phyloP scores from a whole-genome alignment of 2,797 vertebrate species.

The Danio tinwini region DNA sequence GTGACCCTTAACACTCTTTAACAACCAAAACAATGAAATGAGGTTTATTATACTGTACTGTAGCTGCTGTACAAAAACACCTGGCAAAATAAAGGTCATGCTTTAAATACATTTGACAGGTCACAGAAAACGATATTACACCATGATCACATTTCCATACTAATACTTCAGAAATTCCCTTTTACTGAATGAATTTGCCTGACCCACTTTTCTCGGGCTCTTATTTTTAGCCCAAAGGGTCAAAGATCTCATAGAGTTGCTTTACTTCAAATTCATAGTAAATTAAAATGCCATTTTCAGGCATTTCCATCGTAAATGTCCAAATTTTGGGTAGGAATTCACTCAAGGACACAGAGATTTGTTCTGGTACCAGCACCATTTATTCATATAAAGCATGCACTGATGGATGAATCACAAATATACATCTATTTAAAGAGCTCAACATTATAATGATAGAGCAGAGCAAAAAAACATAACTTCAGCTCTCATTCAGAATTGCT shows the following conservation, averaged over 20 bases:
- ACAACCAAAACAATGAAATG: conserved; percentile 24
- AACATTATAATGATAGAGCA: conserved; percentile 46
- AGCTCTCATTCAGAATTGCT: conserved; percentile 38
- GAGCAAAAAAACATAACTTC: conserved; percentile 39
- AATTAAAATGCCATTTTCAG: neutral
- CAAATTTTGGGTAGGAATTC: neutral
- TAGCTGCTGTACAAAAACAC: neutral
- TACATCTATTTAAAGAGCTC: conserved; percentile 46
- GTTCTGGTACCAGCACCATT: conserved; percentile 49
- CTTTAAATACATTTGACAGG: conserved; percentile 13
- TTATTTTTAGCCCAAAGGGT: neutral
- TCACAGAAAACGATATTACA: conserved; percentile 23
- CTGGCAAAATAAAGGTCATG: conserved; percentile 15
- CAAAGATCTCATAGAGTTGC: neutral
- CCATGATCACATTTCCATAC: neutral
- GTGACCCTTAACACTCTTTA: neutral
- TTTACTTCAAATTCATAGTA: neutral
- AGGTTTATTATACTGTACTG: conserved; percentile 18
- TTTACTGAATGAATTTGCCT: conserved; percentile 13
- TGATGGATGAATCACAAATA: conserved; percentile 54
- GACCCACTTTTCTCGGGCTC: neutral
- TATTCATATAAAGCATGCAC: conserved; percentile 58
- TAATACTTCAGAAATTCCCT: conserved; percentile 13
- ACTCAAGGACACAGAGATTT: conserved; percentile 17
- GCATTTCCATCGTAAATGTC: conserved; percentile 19